Conservation (phyloP, 2,797 vertebrate species). For the Coreius guichenoti region DNA sequence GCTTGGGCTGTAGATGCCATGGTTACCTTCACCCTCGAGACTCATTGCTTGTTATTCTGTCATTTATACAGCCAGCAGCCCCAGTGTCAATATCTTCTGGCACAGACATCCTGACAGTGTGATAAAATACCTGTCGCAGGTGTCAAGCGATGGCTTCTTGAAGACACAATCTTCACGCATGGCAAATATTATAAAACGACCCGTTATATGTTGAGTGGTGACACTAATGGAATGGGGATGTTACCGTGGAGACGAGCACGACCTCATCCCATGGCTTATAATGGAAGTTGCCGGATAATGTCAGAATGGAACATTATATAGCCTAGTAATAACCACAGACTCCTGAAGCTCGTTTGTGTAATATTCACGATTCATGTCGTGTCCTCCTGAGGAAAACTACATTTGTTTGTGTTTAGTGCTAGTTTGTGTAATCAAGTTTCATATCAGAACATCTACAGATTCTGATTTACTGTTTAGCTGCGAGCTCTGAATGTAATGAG, state of each 20-base stretch:
- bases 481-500: background rate
- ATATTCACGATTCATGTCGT: slow-evolving; percentile 16
- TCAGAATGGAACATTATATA: background rate
- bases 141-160: slow-evolving; percentile 30
- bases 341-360: slow-evolving; percentile 23
- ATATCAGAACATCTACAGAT: background rate
- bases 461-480: background rate
- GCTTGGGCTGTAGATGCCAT: slow-evolving; percentile 24
- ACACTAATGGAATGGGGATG: slow-evolving; percentile 48
- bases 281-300: slow-evolving; percentile 19
- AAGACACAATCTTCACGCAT: slow-evolving; percentile 19
- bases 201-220: slow-evolving; percentile 13
- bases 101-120: slow-evolving; percentile 43
- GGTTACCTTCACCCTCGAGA: slow-evolving; percentile 20
- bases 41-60: slow-evolving; percentile 19
- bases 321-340: background rate
- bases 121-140: slow-evolving; percentile 55
- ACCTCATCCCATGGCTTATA: background rate
- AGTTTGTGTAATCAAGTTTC: slow-evolving; percentile 21
- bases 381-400: background rate
- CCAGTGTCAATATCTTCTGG: slow-evolving; percentile 38
- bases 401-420: slow-evolving; percentile 12
- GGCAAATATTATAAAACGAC: slow-evolving; percentile 17
- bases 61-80: slow-evolving; percentile 31
- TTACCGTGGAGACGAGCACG: slow-evolving; percentile 21